These are phyloP conservation scores for Bergia puertoricense DNA, from an alignment of 92 coral and sea anemone genomes.

Conservation along the genomic window DNA sequence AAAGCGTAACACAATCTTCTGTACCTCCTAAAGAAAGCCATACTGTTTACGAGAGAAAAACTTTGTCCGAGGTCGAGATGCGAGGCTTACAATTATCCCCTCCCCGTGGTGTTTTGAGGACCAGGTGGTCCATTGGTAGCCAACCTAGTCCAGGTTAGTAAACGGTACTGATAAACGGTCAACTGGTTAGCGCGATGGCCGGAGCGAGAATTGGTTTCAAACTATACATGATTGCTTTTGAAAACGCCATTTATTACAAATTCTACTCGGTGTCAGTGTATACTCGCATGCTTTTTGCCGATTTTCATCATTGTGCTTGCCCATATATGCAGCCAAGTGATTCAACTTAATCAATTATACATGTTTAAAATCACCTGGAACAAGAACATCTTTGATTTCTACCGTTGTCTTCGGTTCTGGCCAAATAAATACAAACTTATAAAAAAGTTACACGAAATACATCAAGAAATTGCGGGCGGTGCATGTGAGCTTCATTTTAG, in stretches of 20 bases:
- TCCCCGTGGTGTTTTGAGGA: background rate
- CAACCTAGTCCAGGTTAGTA: conserved; percentile 1
- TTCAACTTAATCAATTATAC: no score
- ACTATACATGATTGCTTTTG: background rate
- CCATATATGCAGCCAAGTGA: no score
- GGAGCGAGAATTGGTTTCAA: background rate
- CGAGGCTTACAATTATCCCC: conserved; percentile 5
- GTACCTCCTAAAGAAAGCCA: background rate
- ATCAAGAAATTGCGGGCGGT: no score
- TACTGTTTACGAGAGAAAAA: background rate
- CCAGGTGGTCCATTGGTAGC: background rate
- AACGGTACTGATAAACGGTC: background rate
- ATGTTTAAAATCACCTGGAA: no score
- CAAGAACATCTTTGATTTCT: no score
- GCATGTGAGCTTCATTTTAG: no score
- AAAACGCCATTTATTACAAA: no score
- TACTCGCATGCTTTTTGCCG: no score
- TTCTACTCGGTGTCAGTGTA: background rate
- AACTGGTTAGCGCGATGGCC: background rate
- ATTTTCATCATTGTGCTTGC: no score
- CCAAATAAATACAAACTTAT: no score
- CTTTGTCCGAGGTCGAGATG: background rate
- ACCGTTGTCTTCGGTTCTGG: no score
- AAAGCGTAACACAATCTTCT: background rate
- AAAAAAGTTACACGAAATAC: no score